Conservation (phyloP, 2,888 invertebrate genomes). For the Siphonodentalium dalli region DNA sequence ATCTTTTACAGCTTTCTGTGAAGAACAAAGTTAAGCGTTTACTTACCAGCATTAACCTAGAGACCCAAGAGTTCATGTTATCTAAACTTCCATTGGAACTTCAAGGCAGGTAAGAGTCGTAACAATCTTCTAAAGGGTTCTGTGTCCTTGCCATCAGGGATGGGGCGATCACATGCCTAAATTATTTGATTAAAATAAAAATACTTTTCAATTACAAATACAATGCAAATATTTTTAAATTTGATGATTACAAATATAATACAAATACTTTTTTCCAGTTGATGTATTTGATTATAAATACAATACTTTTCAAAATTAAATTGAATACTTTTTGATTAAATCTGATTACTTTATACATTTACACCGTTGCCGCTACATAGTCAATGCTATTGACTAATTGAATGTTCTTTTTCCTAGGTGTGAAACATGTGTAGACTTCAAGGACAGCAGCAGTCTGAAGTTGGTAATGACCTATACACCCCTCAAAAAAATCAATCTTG, state of each 20-base stretch:
- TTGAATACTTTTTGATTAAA: background rate
- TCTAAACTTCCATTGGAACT: slow-evolving; percentile 67
- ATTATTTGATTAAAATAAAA: too few species aligned
- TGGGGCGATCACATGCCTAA: too few species aligned
- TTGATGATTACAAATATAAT: too few species aligned
- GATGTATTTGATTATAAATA: too few species aligned
- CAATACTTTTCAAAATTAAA: too few species aligned
- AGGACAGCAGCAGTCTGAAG: slow-evolving; percentile 61
- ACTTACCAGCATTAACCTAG: slow-evolving; percentile 68
- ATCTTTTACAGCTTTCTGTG: slow-evolving; percentile 57
- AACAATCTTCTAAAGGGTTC: too few species aligned
- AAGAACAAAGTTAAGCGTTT: slow-evolving; percentile 69
- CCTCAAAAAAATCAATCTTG: slow-evolving; percentile 64
- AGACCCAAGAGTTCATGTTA: slow-evolving; percentile 67
- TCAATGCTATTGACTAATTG: background rate
- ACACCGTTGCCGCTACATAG: background rate
- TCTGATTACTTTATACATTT: background rate
- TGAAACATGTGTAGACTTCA: slow-evolving; percentile 65
- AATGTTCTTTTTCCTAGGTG: slow-evolving; percentile 55
- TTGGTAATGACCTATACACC: slow-evolving; percentile 67
- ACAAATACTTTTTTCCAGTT: too few species aligned
- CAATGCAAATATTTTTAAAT: too few species aligned
- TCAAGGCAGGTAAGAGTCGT: slow-evolving; percentile 65
- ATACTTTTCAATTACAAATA: too few species aligned
- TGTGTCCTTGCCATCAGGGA: too few species aligned